Conservation (phyloP, 2,888 invertebrate species). For the Ptychoptera contaminata region DNA sequence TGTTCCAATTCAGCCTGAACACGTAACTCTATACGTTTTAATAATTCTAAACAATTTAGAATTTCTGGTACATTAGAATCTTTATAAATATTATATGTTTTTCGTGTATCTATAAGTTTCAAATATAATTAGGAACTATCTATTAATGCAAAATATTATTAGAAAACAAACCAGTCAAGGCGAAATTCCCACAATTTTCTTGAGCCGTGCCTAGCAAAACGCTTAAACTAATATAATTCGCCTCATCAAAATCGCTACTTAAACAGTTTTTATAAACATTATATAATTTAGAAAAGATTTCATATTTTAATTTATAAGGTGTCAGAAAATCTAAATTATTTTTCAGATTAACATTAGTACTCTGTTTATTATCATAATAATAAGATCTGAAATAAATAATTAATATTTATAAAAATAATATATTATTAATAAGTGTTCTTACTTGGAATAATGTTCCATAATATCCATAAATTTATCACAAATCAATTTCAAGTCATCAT, state of each 20-base stretch:
- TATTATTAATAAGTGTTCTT: neutral
- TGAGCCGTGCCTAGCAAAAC: constrained; percentile 24
- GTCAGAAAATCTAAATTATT: constrained; percentile 14
- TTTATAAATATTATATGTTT: constrained; percentile 58
- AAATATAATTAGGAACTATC: too few relatives aligned
- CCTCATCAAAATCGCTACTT: constrained; percentile 20
- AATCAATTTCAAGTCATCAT: constrained; percentile 14
- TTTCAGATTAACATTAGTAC: neutral
- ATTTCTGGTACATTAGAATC: constrained; percentile 69
- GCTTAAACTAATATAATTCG: constrained; percentile 20
- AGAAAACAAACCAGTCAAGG: neutral
- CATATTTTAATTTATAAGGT: constrained; percentile 20
- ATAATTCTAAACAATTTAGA: constrained; percentile 49
- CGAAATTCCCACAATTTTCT: constrained; percentile 17
- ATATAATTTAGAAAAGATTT: constrained; percentile 22
- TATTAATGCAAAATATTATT: neutral
- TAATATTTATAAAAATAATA: neutral
- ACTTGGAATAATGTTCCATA: constrained; percentile 20
- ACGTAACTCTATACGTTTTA: constrained; percentile 45
- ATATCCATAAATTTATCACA: constrained; percentile 22
- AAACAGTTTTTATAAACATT: constrained; percentile 20
- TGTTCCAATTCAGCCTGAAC: constrained; percentile 49
- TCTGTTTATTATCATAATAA: constrained; percentile 16
- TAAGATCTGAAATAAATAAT: constrained; percentile 13
- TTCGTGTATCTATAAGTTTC: constrained; percentile 7